Base-by-base conservation (phyloP, 2,797 vertebrate genomes). In the Cetoscarus ocellatus region DNA sequence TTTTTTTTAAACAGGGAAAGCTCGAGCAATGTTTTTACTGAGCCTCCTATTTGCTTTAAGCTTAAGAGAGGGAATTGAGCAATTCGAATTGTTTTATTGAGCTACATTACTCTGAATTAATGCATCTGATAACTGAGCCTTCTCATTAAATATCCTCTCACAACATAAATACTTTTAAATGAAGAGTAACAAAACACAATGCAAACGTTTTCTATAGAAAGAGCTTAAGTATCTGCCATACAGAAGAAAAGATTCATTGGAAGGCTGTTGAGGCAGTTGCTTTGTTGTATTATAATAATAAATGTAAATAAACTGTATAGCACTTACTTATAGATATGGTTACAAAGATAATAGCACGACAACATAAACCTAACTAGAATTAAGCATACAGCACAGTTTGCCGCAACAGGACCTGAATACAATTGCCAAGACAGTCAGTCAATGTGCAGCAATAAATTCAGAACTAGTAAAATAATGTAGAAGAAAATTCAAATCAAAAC, bases 21-120 rank as follows among this genome's bases (percentile, higher is more conserved):
- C 81, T 75, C 70, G 61, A 82, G 84, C 82, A 80, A 78, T 88
- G 75, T 90, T 92, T 92, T 92, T 91, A 91, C 92, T 82, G 85
- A 86, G 79, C 80, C 80, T 82, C 80, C 81, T 89, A 86, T 91
- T 93, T 91, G 82, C 80, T 86, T 86, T 68, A 61, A 86, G 77
- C 75, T 73, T 45, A 54, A 60, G 68, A 86, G 75, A 64, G 56
- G 83, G 87, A 89, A 89, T 61, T 6, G 52, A 68, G 42, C 77
- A 68, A 69, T 86, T 80, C 83, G 69, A 70, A 78, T 83, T 77
- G 62, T 70, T 86, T 84, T 75, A 83, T 64, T 84, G 68, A 75
- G 43, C 73, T 47, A 36, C 48, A 55, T 73, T 77, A 15, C 65
- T 27, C 47, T 51, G 69, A 67, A 77, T 86, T 49, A 53, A 87